phyloP scores from a whole-genome alignment of 1,140 invertebrate species.

The Orussus abietinus region DNA sequence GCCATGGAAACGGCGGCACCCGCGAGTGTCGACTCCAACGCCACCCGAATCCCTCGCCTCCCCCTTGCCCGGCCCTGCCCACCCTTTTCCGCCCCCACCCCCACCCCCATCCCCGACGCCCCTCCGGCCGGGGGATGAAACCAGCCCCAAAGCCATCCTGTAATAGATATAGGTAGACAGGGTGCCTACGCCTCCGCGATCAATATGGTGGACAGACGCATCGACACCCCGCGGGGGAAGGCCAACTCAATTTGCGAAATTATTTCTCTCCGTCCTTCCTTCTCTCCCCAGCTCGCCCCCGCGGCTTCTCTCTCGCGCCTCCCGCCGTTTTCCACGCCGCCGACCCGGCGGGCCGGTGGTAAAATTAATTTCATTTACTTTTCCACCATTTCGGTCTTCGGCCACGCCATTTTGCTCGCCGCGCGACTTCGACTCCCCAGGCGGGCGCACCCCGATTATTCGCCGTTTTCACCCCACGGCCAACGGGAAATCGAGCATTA shows the following conservation, averaged over 20 bases:
- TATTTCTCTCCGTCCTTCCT: constrained; percentile 16
- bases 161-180: constrained; percentile 39
- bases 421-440: too few relatives aligned
- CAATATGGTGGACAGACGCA: constrained; percentile 55
- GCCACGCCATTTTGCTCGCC: too few relatives aligned
- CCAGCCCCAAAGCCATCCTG: constrained; percentile 44
- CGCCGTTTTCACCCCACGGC: too few relatives aligned
- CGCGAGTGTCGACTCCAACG: constrained; percentile 60
- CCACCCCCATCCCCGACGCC: constrained; percentile 17
- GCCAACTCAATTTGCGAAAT: constrained; percentile 46
- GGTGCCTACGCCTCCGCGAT: constrained; percentile 45
- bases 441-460: too few relatives aligned
- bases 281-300: constrained; percentile 4
- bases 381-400: background rate
- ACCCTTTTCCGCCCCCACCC: constrained; percentile 25
- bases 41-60: constrained; percentile 51
- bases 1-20: constrained; percentile 60
- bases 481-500: too few relatives aligned
- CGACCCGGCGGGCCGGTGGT: too few relatives aligned
- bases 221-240: constrained; percentile 37
- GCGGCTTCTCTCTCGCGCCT: constrained; percentile 11
- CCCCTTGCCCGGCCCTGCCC: constrained; percentile 50
- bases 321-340: too few relatives aligned
- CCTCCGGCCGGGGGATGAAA: constrained; percentile 30
- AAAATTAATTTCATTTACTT: too few relatives aligned